phyloP scores from a whole-genome alignment of 2,113 vertebrate species.

The Edolisoma coerulescens region DNA sequence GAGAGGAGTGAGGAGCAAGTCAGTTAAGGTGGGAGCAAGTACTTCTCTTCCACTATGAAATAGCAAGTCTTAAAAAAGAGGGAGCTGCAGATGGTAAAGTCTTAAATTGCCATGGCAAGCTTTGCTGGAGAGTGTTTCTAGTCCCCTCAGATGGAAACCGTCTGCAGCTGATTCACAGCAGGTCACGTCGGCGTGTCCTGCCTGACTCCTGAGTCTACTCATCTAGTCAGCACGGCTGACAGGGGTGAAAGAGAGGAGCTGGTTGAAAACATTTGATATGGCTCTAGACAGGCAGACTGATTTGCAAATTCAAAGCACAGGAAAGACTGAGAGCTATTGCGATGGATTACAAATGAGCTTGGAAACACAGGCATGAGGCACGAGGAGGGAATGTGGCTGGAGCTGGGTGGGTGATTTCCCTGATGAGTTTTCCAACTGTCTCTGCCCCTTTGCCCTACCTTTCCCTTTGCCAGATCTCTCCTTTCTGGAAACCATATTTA shows the following conservation, averaged over 20 bases:
- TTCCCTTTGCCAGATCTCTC: background rate
- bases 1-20: background rate
- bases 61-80: background rate
- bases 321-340: background rate
- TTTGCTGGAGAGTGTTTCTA: background rate
- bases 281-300: slow-evolving; percentile 25
- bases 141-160: background rate
- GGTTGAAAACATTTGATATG: background rate
- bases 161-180: background rate
- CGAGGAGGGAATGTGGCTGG: background rate
- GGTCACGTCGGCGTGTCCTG: background rate
- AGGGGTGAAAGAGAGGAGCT: background rate
- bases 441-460: background rate
- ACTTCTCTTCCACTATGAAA: background rate
- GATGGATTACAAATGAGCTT: slow-evolving; percentile 4
- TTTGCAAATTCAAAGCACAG: background rate
- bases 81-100: background rate
- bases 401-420: background rate
- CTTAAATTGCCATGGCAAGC: background rate
- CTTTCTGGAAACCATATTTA: background rate
- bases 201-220: background rate
- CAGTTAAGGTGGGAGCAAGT: background rate
- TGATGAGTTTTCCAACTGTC: background rate
- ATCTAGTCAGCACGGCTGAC: background rate
- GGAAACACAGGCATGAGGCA: background rate